phyloP scores from a whole-genome alignment of 2,888 invertebrate genomes.

The Chorisops tibialis region DNA sequence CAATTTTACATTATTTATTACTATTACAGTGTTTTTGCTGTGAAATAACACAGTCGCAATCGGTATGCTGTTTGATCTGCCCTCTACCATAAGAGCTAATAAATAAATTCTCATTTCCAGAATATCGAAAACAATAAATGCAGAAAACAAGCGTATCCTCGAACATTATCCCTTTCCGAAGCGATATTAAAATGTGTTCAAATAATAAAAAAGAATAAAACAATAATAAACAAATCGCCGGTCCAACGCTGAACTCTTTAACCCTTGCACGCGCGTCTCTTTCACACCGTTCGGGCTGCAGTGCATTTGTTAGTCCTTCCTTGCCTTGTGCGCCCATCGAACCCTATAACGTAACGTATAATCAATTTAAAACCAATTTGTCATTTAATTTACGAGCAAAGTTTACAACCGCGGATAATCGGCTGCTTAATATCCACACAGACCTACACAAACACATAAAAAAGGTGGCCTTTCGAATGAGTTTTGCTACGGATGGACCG shows the following conservation, averaged over 20 bases:
- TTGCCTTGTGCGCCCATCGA: conserved; percentile 25
- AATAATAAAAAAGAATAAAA: neutral
- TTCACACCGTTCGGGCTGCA: conserved; percentile 15
- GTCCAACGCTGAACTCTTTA: conserved; percentile 15
- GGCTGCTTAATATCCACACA: conserved; percentile 30
- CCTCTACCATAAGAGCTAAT: too few relatives aligned
- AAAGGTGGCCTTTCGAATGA: conserved; percentile 7
- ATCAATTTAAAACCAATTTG: conserved; percentile 41
- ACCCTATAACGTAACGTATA: conserved; percentile 35
- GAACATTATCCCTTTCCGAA: too few relatives aligned
- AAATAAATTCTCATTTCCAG: too few relatives aligned
- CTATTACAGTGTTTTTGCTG: too few relatives aligned
- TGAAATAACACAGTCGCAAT: too few relatives aligned
- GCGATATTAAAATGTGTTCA: too few relatives aligned
- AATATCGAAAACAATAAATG: too few relatives aligned
- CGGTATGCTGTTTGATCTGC: too few relatives aligned
- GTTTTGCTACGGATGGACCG: conserved; percentile 6
- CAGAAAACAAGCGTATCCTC: too few relatives aligned
- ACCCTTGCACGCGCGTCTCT: conserved; percentile 18
- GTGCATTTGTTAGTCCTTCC: conserved; percentile 5
- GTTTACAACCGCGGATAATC: conserved; percentile 35
- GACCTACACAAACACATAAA: neutral
- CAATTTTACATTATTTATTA: too few relatives aligned
- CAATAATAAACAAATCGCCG: conserved; percentile 18
- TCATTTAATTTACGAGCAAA: conserved; percentile 40